Base-by-base conservation (phyloP, 2,888 invertebrate genomes). In the Dinocampus coccinellae region DNA sequence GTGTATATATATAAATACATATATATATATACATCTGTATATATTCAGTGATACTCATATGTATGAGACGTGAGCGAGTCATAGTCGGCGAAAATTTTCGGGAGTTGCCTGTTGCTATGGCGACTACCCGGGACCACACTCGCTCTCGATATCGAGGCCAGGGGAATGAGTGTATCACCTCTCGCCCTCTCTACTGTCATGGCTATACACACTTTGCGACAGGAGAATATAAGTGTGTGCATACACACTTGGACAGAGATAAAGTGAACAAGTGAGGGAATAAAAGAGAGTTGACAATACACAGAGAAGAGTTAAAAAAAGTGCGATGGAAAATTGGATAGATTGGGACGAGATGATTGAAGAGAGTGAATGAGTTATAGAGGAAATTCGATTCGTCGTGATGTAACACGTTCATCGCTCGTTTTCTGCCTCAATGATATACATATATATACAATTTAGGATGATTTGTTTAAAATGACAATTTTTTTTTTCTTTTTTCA, bases 81-180 rank as follows among this genome's bases (percentile, higher is more conserved):
- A 67, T 57, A 75, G 77, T 70, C 69, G 75, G 70, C 73, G 76
- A 76, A 81, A 81, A 83, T 83, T 86, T 86, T 85, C 83, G 86
- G 84, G 84, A 79, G 80, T 65, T 83, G 85, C 84, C 82, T 83
- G 87, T 87, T 85, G 84, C 87, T 85, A 87, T 87, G 85, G 78
- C 83, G 82, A 87, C 87, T 82, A 80, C 79, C 85, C 86, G 83
- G 86, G 84, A 83, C 75, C 73, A 70, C 75, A 75, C 74, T 70
- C 73, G 65, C 55, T 63, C 73, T 66, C 75, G 33, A 24, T 36
- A 52, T 52, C 72, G 64, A 77, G 78, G 76, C 79, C 22, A 76
- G 47, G 16, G 47, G 20, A 16, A 47, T 47, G 47, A 77, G 76
- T 75, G 75, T 75, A 79, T 77, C 81, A 78, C 78, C 79, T 80